Percentiles rank a stretch among this genome's conserved stretches.
Conservation (phyloP, 2,888 invertebrate genomes). For the Pimpla rufipes region DNA sequence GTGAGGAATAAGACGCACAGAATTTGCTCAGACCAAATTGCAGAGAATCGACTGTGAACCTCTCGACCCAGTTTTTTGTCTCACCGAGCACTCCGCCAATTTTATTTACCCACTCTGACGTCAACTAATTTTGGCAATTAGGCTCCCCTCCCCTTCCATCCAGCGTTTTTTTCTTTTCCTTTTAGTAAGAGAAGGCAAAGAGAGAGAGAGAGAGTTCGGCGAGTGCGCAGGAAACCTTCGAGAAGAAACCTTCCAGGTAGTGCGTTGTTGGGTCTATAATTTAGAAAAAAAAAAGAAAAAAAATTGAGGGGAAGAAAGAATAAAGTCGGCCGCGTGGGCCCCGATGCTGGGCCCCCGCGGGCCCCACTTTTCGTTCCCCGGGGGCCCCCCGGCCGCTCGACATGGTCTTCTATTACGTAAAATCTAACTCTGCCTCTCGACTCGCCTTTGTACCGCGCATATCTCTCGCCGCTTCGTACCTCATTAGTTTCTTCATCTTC, state of each 20-base stretch:
- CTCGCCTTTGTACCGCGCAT: not conserved
- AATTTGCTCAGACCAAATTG: no score
- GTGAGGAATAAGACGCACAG: no score
- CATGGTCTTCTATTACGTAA: slow-evolving; percentile 54
- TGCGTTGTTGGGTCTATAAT: slow-evolving; percentile 59
- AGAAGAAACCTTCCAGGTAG: slow-evolving; percentile 68
- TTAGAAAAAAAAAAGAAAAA: slow-evolving; percentile 64
- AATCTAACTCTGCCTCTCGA: slow-evolving; percentile 35
- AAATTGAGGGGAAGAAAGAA: slow-evolving; percentile 50
- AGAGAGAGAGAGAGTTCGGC: no score
- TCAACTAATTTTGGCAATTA: slow-evolving; percentile 58
- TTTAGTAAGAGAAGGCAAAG: not conserved
- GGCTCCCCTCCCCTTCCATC: slow-evolving; percentile 14
- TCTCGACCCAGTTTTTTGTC: not conserved
- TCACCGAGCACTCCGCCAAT: slow-evolving; percentile 12
- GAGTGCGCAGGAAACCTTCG: slow-evolving; percentile 7
- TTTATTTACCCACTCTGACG: slow-evolving; percentile 38
- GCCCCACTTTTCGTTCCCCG: slow-evolving; percentile 56
- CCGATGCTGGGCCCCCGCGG: slow-evolving; percentile 48
- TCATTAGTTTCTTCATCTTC: slow-evolving; percentile 16
- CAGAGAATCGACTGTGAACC: not conserved
- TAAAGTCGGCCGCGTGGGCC: slow-evolving; percentile 52
- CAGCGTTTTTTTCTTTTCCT: slow-evolving; percentile 14
- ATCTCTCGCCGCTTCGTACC: not conserved
- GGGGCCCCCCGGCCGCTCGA: not conserved